Evolutionary conservation across 2,113 vertebrate genomes (phyloP).

Genomic region (Heloderma charlesbogerti): DNA sequence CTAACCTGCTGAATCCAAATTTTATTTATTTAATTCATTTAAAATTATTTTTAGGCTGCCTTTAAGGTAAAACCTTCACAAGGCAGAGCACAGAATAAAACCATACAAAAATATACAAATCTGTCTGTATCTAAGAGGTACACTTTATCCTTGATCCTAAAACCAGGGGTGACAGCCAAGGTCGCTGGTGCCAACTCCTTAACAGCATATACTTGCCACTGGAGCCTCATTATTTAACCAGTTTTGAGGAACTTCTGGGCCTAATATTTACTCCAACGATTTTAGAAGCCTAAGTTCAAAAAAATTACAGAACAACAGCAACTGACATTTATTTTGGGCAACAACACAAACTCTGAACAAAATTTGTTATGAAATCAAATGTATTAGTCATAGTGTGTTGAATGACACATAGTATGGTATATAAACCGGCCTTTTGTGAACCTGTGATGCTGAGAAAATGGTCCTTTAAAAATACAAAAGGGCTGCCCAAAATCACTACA

Average conservation of each 20-base stretch:
- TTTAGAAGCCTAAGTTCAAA: neutral
- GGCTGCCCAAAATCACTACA: too few species aligned
- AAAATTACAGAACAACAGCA: neutral
- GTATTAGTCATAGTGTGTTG: neutral
- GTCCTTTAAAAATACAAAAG: too few species aligned
- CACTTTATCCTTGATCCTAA: neutral
- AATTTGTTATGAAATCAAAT: neutral
- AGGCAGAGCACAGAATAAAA: too few species aligned
- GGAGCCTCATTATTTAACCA: neutral
- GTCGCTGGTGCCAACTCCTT: neutral
- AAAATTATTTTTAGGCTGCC: too few species aligned
- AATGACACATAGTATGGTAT: neutral
- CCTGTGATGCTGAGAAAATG: too few species aligned
- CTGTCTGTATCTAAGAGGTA: neutral
- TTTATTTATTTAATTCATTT: too few species aligned
- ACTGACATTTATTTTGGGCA: neutral
- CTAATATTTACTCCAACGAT: too few species aligned
- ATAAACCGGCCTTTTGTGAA: too few species aligned
- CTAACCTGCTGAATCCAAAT: neutral
- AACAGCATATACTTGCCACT: neutral
- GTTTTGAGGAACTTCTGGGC: neutral
- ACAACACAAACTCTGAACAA: neutral
- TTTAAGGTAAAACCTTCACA: too few species aligned
- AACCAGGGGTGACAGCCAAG: neutral
- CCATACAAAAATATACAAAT: too few species aligned